Evolutionary conservation across 2,888 invertebrate species (phyloP).

Genomic region (Phaedon cochleariae): DNA sequence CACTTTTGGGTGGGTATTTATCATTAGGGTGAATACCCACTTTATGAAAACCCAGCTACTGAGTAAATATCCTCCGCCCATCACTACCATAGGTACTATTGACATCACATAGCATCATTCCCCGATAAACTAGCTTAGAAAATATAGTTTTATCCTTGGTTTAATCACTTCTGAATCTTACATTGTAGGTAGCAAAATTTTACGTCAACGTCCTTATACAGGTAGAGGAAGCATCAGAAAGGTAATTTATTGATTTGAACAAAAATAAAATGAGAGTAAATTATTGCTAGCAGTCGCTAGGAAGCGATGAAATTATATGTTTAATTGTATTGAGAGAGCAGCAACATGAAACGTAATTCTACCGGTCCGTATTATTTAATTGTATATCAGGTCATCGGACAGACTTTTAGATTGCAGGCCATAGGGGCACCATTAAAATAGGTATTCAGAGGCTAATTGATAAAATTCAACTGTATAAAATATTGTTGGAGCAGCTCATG

Average conservation of each 20-base stretch:
- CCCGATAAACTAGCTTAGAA: no score
- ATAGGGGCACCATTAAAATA: slow-evolving; percentile 53
- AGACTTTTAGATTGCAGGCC: slow-evolving; percentile 48
- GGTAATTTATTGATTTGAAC: slow-evolving; percentile 32
- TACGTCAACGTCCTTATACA: background rate
- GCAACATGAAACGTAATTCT: slow-evolving; percentile 38
- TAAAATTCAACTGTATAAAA: slow-evolving; percentile 56
- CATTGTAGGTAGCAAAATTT: no score
- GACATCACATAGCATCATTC: no score
- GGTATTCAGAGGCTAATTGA: slow-evolving; percentile 55
- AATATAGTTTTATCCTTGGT: no score
- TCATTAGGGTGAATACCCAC: no score
- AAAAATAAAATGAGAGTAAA: slow-evolving; percentile 30
- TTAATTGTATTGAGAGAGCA: slow-evolving; percentile 39
- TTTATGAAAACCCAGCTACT: no score
- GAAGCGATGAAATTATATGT: slow-evolving; percentile 41
- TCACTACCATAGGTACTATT: no score
- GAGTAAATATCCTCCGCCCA: no score
- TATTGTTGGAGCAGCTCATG: slow-evolving; percentile 51
- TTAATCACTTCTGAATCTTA: no score
- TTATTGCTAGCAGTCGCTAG: slow-evolving; percentile 38
- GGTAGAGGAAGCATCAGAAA: slow-evolving; percentile 16
- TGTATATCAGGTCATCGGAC: slow-evolving; percentile 44
- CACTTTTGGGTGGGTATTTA: no score
- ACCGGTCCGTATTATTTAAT: slow-evolving; percentile 46